Evolutionary conservation across 92 coral and sea anemone species (phyloP).

Genomic region (Actinernus sp.): DNA sequence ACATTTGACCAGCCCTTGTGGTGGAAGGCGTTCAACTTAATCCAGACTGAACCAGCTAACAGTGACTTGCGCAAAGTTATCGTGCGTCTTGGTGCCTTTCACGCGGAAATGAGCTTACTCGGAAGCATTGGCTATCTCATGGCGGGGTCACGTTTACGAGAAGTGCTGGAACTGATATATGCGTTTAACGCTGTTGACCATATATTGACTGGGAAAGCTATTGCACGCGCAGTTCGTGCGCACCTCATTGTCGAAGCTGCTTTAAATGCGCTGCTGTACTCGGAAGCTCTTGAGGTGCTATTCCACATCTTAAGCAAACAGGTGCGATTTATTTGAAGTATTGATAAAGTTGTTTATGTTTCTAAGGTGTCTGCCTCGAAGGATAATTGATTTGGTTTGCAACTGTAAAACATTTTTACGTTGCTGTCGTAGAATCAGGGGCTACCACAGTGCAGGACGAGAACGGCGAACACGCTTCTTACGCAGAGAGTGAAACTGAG

Average conservation of each 20-base stretch:
- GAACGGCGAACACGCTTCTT: too few species aligned
- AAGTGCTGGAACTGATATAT: conserved; percentile 18
- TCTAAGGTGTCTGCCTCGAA: too few species aligned
- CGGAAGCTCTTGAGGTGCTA: conserved; percentile 51
- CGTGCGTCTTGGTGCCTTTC: conserved; percentile 31
- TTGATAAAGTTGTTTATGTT: too few species aligned
- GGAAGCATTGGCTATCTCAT: conserved; percentile 39
- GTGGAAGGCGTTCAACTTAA: conserved; percentile 41
- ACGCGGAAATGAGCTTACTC: conserved; percentile 19
- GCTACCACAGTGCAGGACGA: neutral
- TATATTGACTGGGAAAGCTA: too few species aligned
- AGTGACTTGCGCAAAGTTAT: conserved; percentile 19
- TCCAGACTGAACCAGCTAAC: conserved; percentile 30
- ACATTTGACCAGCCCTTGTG: too few species aligned
- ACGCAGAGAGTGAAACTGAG: neutral
- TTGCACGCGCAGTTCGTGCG: too few species aligned
- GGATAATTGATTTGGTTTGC: too few species aligned
- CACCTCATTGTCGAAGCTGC: conserved; percentile 29
- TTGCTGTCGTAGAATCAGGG: neutral
- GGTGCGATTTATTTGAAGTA: too few species aligned
- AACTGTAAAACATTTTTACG: too few species aligned
- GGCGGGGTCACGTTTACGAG: conserved; percentile 35
- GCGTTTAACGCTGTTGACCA: too few species aligned
- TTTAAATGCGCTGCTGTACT: conserved; percentile 36
- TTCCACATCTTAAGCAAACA: too few species aligned